Base-by-base conservation (phyloP, 1,140 invertebrate genomes). In the Bombus pyrosoma region DNA sequence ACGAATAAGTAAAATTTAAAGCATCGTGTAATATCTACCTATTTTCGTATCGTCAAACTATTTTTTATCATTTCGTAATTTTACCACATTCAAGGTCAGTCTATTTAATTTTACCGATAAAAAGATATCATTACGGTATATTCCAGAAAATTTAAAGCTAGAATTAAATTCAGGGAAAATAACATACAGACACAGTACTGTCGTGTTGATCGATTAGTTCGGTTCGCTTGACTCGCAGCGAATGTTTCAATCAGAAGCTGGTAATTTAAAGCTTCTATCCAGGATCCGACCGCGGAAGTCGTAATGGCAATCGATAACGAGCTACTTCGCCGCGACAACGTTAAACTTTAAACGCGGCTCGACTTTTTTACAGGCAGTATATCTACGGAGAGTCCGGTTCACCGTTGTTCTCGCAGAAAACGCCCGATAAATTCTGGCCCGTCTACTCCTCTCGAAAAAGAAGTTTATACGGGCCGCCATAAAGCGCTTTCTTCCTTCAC, bases 381-480 rank as follows among this genome's bases (percentile, higher is more conserved):
- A n/a, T n/a, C 18, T 15, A 39, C 28, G 2, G n/a, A 13, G 62
- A 64, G 28, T 53, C 47, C 47, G 18, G 47, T 53, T 53, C 47
- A 28, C 12, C 71, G 72, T 68, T 77, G 73, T 69, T 77, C 62
- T 22, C 43, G 62, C 43, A 57, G 34, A 66, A 81, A 73, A 83
- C 62, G 81, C 57, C 69, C 87, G 85, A 89, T 89, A 83, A 90
- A 90, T 86, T 85, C 57, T 41, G 15, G 41, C 68, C 77, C 47
- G 57, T 62, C 66, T 22, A 34, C 37, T 39, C 66, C 47, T 87
- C 74, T 85, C 59, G 85, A 86, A 89, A 81, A 87, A 87, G 81
- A 69, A 90, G 87, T 89, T 87, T 89, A 89, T 87, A 87, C 75
- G 85, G 82, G 53, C 78, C 73, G 68, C 76, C 75, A 86, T 89